Percentiles rank a stretch among this genome's conserved stretches.
Conservation (phyloP, 2,888 invertebrate species). For the Scrobipalpa costella region DNA sequence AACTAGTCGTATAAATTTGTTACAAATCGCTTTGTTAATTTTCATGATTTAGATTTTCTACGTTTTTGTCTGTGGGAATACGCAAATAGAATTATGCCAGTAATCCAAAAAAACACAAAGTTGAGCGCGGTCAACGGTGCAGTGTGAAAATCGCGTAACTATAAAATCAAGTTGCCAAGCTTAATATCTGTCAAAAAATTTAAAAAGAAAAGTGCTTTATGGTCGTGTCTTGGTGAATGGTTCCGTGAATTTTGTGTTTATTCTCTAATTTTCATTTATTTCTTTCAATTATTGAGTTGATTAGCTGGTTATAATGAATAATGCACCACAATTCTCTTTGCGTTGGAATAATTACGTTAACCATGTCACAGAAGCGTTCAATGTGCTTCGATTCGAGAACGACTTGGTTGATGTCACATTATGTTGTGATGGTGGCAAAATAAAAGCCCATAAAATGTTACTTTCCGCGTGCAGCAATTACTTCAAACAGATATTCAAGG, state of each 20-base stretch:
- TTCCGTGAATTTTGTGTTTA: neutral
- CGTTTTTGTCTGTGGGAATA: too few relatives aligned
- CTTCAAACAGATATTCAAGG: conserved; percentile 86
- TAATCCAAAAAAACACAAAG: too few relatives aligned
- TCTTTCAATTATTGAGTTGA: conserved; percentile 14
- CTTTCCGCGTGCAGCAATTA: conserved; percentile 92
- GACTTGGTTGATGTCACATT: conserved; percentile 92
- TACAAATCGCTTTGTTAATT: too few relatives aligned
- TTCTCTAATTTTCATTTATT: conserved; percentile 2
- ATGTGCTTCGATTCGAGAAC: conserved; percentile 84
- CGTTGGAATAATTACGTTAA: conserved; percentile 93
- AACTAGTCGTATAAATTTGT: too few relatives aligned
- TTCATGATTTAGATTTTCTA: too few relatives aligned
- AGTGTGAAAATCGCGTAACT: neutral
- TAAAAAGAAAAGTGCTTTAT: conserved; percentile 3
- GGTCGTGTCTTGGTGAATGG: conserved; percentile 13
- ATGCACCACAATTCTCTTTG: conserved; percentile 90
- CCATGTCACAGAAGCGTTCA: conserved; percentile 90
- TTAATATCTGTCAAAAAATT: neutral
- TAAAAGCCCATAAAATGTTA: conserved; percentile 92
- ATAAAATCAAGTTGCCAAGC: conserved; percentile 1
- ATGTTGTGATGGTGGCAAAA: conserved; percentile 91
- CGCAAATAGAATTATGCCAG: too few relatives aligned
- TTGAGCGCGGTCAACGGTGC: neutral
- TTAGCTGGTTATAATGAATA: conserved; percentile 59